A percentile compares a stretch with the other conserved stretches of the same genome.
These are phyloP conservation scores for Lathronympha strigana DNA, from an alignment of 2,888 invertebrate species.

Conservation along the genomic window DNA sequence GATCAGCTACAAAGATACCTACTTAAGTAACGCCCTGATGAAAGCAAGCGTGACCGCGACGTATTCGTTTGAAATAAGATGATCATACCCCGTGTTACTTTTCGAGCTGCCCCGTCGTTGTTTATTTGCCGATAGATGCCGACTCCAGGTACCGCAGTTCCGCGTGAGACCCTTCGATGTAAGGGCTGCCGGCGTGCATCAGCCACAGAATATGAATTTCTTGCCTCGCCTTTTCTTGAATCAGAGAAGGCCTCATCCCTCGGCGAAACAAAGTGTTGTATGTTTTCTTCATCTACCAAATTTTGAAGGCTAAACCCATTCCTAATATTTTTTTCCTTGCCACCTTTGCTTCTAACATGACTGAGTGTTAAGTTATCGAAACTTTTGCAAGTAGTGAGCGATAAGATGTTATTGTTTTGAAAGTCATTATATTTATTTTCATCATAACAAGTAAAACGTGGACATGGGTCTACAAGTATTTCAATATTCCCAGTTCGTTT, in stretches of 20 bases:
- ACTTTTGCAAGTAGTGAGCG: slow-evolving; percentile 74
- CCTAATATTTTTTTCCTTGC: slow-evolving; percentile 57
- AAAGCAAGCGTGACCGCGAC: slow-evolving; percentile 13
- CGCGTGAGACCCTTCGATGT: slow-evolving; percentile 61
- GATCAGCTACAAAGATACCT: background rate
- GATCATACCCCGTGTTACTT: slow-evolving; percentile 58
- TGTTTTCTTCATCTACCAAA: slow-evolving; percentile 66
- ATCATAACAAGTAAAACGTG: slow-evolving; percentile 71
- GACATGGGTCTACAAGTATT: slow-evolving; percentile 61
- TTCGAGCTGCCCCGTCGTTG: slow-evolving; percentile 60
- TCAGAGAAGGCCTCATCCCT: slow-evolving; percentile 55
- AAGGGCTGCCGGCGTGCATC: slow-evolving; percentile 64
- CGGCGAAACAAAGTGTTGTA: slow-evolving; percentile 71
- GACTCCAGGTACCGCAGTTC: slow-evolving; percentile 67
- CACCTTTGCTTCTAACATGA: slow-evolving; percentile 55
- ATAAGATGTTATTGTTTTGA: slow-evolving; percentile 70
- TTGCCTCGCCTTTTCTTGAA: slow-evolving; percentile 60
- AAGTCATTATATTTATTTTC: slow-evolving; percentile 70
- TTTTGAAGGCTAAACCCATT: slow-evolving; percentile 75
- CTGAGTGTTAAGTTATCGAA: slow-evolving; percentile 76
- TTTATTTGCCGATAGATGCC: slow-evolving; percentile 75
- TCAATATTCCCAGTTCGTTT: slow-evolving; percentile 47
- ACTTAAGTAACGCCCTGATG: slow-evolving; percentile 11
- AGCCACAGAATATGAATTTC: slow-evolving; percentile 72
- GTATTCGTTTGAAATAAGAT: slow-evolving; percentile 15